Conservation (phyloP, 2,888 invertebrate species). For the Nemotelus pantherinus region DNA sequence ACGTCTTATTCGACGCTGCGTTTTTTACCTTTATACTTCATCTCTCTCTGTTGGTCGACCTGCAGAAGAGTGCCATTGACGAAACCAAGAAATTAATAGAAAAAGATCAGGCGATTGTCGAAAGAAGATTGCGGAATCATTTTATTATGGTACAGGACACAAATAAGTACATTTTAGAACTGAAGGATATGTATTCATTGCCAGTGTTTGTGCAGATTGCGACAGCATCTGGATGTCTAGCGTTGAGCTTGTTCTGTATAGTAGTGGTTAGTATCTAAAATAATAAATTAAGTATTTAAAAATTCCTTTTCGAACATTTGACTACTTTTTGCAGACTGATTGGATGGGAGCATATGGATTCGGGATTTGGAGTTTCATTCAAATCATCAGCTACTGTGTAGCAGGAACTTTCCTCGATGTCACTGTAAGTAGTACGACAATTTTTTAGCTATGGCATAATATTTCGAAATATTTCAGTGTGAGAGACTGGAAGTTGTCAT, state of each 20-base stretch:
- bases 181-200: not conserved
- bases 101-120: not conserved
- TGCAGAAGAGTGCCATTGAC: not conserved
- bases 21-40: not conserved
- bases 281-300: no score
- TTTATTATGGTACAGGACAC: slow-evolving; percentile 15
- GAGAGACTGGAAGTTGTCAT: no score
- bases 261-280: not conserved
- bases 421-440: not conserved
- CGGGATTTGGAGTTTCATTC: not conserved
- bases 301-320: no score
- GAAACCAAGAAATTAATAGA: not conserved
- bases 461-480: no score
- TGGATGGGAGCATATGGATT: not conserved
- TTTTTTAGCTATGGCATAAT: no score
- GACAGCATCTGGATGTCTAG: not conserved
- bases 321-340: not conserved
- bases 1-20: not conserved
- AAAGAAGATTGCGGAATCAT: not conserved
- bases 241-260: not conserved
- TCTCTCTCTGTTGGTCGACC: not conserved
- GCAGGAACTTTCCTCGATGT: not conserved
- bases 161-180: slow-evolving; percentile 17
- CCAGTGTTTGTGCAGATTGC: not conserved
- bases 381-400: not conserved